Evolutionary conservation across 2,113 vertebrate genomes (phyloP).

Genomic region (Gobius niger): DNA sequence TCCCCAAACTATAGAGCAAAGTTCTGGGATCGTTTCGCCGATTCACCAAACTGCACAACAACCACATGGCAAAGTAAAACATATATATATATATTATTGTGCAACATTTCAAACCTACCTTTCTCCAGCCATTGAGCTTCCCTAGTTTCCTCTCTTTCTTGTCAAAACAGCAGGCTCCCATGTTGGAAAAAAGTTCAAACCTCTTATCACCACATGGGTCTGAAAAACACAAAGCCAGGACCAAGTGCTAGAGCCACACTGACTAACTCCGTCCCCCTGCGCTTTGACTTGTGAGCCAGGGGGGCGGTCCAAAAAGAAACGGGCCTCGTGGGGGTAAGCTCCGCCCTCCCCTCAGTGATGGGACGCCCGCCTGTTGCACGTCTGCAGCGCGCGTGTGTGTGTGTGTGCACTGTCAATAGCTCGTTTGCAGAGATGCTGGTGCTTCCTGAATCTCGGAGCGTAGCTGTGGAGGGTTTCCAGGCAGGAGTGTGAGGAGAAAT

Average conservation of each 20-base stretch:
- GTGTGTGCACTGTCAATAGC: constrained; percentile 58
- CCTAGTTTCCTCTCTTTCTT: constrained; percentile 77
- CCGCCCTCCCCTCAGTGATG: constrained; percentile 51
- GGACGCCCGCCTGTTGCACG: constrained; percentile 8
- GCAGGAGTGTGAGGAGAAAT: background rate
- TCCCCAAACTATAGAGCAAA: too few relatives aligned
- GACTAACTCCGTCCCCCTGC: constrained; percentile 64
- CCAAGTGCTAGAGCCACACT: constrained; percentile 55
- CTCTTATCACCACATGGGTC: constrained; percentile 58
- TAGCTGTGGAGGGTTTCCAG: background rate
- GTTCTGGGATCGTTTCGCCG: too few relatives aligned
- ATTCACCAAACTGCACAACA: too few relatives aligned
- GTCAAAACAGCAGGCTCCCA: constrained; percentile 80
- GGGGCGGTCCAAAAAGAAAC: constrained; percentile 42
- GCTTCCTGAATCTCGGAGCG: constrained; percentile 30
- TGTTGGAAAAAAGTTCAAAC: constrained; percentile 47
- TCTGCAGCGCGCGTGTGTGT: constrained; percentile 27
- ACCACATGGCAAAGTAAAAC: too few relatives aligned
- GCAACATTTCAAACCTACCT: constrained; percentile 66
- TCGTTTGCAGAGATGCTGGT: background rate
- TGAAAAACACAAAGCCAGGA: constrained; percentile 52
- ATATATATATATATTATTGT: too few relatives aligned
- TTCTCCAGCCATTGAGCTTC: constrained; percentile 75
- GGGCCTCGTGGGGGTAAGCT: constrained; percentile 45
- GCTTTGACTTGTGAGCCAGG: constrained; percentile 57